phyloP scores from a whole-genome alignment of 2,113 vertebrate species.

The Cephalopterus ornatus region DNA sequence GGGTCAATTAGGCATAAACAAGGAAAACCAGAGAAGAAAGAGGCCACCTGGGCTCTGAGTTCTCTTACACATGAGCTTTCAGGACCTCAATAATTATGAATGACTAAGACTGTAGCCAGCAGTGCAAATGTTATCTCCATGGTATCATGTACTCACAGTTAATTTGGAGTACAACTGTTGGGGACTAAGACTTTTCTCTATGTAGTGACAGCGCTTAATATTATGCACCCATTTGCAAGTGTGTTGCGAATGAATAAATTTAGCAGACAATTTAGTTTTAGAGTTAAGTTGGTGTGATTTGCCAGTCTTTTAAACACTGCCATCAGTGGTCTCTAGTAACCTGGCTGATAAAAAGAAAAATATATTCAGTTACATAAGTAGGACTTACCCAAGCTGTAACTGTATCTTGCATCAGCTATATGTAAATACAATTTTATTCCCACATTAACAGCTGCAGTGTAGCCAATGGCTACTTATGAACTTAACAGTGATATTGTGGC shows the following conservation, averaged over 20 bases:
- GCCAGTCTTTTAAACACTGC: not conserved
- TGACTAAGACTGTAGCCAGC: accelerated
- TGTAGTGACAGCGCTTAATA: not conserved
- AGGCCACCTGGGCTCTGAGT: not conserved
- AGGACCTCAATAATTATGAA: not conserved
- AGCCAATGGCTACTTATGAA: not conserved
- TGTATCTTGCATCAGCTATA: not conserved
- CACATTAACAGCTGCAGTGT: not conserved
- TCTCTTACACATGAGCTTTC: not conserved
- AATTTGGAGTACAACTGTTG: not conserved
- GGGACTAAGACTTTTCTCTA: not conserved
- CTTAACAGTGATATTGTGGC: not conserved
- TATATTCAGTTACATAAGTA: not conserved
- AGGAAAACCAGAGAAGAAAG: not conserved
- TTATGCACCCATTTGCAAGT: not conserved
- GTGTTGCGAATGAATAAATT: not conserved
- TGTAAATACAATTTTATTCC: not conserved
- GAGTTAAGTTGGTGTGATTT: not conserved
- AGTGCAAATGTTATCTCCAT: not conserved
- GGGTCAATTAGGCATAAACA: not conserved
- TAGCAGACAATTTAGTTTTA: not conserved
- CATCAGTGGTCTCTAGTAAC: not conserved
- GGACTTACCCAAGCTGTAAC: not conserved
- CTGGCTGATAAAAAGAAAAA: not conserved
- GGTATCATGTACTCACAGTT: not conserved